Base-by-base conservation (phyloP, 2,888 invertebrate genomes). In the Bombylius discolor region DNA sequence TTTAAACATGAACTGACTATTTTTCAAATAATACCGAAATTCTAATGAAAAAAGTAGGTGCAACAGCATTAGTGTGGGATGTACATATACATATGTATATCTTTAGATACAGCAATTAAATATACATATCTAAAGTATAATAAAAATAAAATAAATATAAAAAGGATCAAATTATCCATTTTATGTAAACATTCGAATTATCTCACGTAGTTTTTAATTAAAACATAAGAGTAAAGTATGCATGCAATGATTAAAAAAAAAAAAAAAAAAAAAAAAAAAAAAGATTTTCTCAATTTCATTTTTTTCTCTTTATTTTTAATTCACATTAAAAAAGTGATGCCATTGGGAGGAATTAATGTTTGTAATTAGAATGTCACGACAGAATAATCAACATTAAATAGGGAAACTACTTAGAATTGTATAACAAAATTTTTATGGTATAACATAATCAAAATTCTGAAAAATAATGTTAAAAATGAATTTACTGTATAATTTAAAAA, bases 201-300 rank as follows among this genome's bases (percentile, higher is more conserved):
- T 56, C 58, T 55, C 53, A 56, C 53, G 58, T 58, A 55, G 53
- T 56, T 58, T 58, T 56, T 58, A 58, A 55, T 58, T 58, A 58
- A 57, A 53, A 33, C 50, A 53, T 45, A 49, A 52, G 23, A 23
- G 23, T 23, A 23, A 23, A 23, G 23, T 23, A 23, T 23, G 23
- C 23, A 23, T 23, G 23, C 23, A 23, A 23, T 23, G 23, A 23
- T 23, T 23, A 23, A 23, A 23, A 23, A 23, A 1, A 14, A 14
- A 12, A 45, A 4, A 11, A 42, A 39, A 9, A 39, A 39, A 39
- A 11, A 42, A 42, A 42, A 11, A 45, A 5, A 5, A 45, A 45
- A 6, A 12, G 45, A 45, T 45, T 45, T 45, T 23, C 23, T 3
- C 23, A 23, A 23, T 23, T 50, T 55, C 46, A 45, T 49, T 55